Evolutionary conservation across 2,797 vertebrate species (phyloP), one percentile per base, ranked within the genome.

Genomic region (Alauda arvensis): DNA sequence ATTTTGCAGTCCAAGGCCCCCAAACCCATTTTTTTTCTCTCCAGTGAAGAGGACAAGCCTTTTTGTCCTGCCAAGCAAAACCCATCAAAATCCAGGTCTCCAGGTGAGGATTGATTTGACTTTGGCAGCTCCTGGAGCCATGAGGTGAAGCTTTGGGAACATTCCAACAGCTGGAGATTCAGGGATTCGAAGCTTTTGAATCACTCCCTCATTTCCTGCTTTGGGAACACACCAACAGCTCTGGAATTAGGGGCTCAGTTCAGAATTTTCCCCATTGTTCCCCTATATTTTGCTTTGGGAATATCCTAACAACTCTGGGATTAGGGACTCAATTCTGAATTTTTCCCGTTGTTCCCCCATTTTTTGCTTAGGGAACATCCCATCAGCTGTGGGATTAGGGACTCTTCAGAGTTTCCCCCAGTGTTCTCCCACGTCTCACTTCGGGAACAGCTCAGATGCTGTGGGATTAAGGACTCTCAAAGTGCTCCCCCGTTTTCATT

Each of bases 321-420:
- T 33, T 55, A 23, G 31, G 52, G n/a, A 23, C n/a, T 55, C 20
- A 20, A 7, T 21, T 53, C 53, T 33, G 53, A 33, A 3, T 33
- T 55, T 23, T 55, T 14, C 53, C 53, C n/a, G 33, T 10, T 33
- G 6, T 33, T 33, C 52, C 14, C 10, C 57, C 18, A 21, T 61
- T 31, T 42, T 9, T 42, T 8, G 14, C 59, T 43, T 62, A n/a
- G 12, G 31, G 42, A 46, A 33, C 12, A 46, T 3, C 12, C 61
- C 2, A 14, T 7, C 23, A 45, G 42, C 61, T 42, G 2, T 68
- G 49, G 29, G 10, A 67, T 51, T 1, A 39, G 65, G 11, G 20
- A 5, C 20, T 8, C 34, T 13, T 9, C 18, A 0, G 4, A 76
- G 12, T 0, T 49, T 21, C 29, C 5, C 24, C 40, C n/a, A 23